A percentile compares a stretch with the other conserved stretches of the same genome.
These are phyloP conservation scores for Melinopterus prodromus DNA, from an alignment of 2,888 invertebrate genomes.

Conservation along the genomic window DNA sequence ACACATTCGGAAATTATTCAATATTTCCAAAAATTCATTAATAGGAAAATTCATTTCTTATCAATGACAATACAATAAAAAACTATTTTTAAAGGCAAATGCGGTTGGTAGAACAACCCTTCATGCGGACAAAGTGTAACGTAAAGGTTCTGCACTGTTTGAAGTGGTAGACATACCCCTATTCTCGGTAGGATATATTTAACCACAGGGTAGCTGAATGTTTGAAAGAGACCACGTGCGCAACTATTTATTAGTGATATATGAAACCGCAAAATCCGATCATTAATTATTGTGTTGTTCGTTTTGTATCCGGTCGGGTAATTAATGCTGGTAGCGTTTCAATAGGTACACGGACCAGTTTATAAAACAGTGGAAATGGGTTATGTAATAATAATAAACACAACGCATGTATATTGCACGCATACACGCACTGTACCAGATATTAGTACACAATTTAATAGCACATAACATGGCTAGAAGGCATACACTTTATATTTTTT, in stretches of 20 bases:
- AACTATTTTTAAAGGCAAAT: too few relatives aligned
- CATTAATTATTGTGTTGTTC: background rate
- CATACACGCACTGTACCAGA: too few relatives aligned
- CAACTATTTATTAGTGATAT: constrained; percentile 4
- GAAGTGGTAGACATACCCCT: background rate
- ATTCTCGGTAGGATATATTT: background rate
- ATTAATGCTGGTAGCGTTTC: background rate
- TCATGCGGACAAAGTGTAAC: background rate
- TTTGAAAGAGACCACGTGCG: background rate
- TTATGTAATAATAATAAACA: background rate
- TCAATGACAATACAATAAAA: too few relatives aligned
- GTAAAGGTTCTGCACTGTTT: background rate
- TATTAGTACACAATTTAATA: too few relatives aligned
- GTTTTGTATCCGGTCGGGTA: background rate
- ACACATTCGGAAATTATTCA: too few relatives aligned
- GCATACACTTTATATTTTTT: too few relatives aligned
- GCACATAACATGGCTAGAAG: too few relatives aligned
- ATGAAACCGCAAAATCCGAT: background rate
- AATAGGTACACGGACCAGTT: background rate
- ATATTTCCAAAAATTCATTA: too few relatives aligned
- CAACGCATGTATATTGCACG: background rate
- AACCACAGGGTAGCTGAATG: background rate
- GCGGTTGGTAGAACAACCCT: background rate
- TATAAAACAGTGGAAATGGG: background rate
- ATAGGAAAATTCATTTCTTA: too few relatives aligned